Evolutionary conservation across 1,140 invertebrate genomes (phyloP), one percentile per base, ranked within the genome.

Genomic region (Popillia japonica): DNA sequence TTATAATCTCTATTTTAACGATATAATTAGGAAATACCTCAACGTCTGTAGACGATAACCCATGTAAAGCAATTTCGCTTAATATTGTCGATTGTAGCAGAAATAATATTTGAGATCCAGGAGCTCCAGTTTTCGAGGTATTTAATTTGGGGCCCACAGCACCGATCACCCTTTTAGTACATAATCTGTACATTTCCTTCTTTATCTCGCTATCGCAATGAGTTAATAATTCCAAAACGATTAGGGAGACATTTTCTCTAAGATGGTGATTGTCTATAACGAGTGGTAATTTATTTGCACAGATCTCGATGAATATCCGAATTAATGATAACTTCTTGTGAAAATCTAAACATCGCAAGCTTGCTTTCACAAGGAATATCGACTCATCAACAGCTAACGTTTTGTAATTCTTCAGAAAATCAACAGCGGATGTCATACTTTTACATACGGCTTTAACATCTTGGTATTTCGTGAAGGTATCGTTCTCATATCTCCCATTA

Each of bases 51-150:
- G 87, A 88, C 9, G 85, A 88, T 7, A 90, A 80, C 68, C 92
- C 92, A 81, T 91, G 88, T 82, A 88, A 89, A 79, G 91, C 89
- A 75, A 93, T 91, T 86, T 93, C 91, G n/a, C 86, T 90, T 20
- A 93, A 81, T 44, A 93, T 86, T 75, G 85, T 85, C 1, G 88
- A 83, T 78, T 90, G 87, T 59, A 90, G 87, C 23, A 93, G 81
- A 83, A 92, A 90, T 34, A 82, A 77, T 41, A 90, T 79, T 79
- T 86, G 86, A 74, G 84, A 84, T 81, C 86, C 88, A 8, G 85
- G 82, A 11, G 84, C 77, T 72, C 80, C 86, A n/a, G 80, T 83
- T 78, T 79, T 48, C 27, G 74, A 78, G 6, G 79, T 80, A 79
- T 82, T 85, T n/a, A 86, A 83, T 79, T 87, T 86, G 20, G 87